Evolutionary conservation across 2,797 vertebrate species (phyloP).

Genomic region (Pseudochirops cupreus): DNA sequence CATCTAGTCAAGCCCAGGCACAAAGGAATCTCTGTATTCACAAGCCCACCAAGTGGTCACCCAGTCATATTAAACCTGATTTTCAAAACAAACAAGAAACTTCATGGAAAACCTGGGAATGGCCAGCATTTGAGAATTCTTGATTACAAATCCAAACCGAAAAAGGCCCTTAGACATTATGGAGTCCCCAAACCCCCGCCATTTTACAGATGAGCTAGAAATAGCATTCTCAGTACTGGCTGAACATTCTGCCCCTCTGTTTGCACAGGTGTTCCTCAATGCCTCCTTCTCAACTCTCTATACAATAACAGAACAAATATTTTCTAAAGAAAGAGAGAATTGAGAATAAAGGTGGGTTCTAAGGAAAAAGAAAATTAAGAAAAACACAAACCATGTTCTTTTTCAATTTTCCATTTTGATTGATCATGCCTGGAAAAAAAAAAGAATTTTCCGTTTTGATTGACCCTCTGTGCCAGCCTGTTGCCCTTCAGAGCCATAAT

Average conservation of each 20-base stretch:
- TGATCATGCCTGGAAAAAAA: too few species aligned
- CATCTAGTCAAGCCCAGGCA: background rate
- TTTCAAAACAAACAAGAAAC: background rate
- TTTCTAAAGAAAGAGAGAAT: slow-evolving; percentile 68
- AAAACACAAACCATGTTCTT: slow-evolving; percentile 12
- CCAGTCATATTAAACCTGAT: background rate
- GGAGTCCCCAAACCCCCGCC: background rate
- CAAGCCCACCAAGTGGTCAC: background rate
- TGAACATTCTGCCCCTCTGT: slow-evolving; percentile 54
- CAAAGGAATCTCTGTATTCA: background rate
- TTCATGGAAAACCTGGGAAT: slow-evolving; percentile 16
- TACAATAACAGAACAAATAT: slow-evolving; percentile 63
- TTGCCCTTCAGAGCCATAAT: background rate
- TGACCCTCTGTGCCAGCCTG: background rate
- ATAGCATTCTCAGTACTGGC: slow-evolving; percentile 57
- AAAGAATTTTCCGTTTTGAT: slow-evolving; percentile 14
- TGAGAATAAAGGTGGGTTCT: slow-evolving; percentile 63
- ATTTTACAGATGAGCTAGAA: slow-evolving; percentile 57
- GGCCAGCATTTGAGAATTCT: slow-evolving; percentile 57
- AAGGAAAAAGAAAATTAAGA: background rate
- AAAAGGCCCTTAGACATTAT: background rate
- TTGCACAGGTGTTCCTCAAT: slow-evolving; percentile 67
- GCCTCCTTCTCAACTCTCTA: slow-evolving; percentile 46
- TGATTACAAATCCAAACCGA: background rate
- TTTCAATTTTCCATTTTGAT: slow-evolving; percentile 36